These are phyloP conservation scores for Erebia palarica DNA, from an alignment of 2,888 invertebrate genomes.

Conservation along the genomic window DNA sequence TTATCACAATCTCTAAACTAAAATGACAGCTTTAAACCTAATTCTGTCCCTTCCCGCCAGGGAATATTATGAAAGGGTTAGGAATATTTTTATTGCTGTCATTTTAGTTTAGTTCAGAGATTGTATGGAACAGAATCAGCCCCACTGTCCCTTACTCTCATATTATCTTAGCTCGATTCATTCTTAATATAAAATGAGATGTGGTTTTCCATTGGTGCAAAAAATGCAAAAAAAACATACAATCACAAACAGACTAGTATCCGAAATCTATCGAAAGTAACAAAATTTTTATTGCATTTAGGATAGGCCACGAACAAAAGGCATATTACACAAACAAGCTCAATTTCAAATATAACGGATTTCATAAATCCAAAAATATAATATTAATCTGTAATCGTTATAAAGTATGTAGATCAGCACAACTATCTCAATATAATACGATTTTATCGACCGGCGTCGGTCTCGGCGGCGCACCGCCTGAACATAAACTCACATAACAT, in stretches of 20 bases:
- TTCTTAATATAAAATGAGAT: constrained; percentile 76
- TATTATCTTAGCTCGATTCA: constrained; percentile 67
- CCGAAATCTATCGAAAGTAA: constrained; percentile 74
- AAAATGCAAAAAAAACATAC: constrained; percentile 69
- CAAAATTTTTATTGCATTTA: constrained; percentile 70
- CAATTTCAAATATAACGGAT: constrained; percentile 67
- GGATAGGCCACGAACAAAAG: constrained; percentile 76
- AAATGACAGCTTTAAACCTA: too few relatives aligned
- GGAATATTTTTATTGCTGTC: too few relatives aligned
- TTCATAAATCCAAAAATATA: constrained; percentile 71
- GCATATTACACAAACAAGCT: constrained; percentile 70
- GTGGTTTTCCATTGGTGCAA: constrained; percentile 72
- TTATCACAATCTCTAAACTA: too few relatives aligned
- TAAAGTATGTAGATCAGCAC: constrained; percentile 66
- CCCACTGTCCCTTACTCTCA: constrained; percentile 58
- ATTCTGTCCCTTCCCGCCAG: too few relatives aligned
- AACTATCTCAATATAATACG: constrained; percentile 78
- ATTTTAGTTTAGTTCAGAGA: too few relatives aligned
- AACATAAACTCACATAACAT: constrained; percentile 77
- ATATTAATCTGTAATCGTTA: constrained; percentile 57
- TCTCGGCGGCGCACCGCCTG: constrained; percentile 62
- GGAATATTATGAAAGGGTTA: too few relatives aligned
- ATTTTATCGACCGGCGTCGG: constrained; percentile 75
- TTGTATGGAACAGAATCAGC: too few relatives aligned
- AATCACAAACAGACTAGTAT: constrained; percentile 81